These are phyloP conservation scores for Anolis apletophallus DNA, from an alignment of 2,797 vertebrate species.

Conservation along the genomic window DNA sequence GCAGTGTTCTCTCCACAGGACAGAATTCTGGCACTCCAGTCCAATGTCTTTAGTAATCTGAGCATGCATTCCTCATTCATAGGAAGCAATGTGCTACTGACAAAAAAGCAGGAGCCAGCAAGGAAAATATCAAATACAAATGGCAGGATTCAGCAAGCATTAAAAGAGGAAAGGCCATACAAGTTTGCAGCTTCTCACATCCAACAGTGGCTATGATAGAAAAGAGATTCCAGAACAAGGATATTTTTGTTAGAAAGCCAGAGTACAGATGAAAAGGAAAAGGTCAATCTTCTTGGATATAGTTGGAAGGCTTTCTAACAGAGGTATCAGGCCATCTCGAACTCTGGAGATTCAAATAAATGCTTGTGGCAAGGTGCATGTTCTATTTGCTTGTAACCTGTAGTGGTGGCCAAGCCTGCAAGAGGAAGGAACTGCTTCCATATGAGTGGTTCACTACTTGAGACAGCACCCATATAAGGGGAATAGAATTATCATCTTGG, in stretches of 20 bases:
- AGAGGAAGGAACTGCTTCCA: not conserved
- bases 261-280: not conserved
- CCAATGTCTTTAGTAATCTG: not conserved
- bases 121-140: not conserved
- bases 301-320: not conserved
- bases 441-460: not conserved
- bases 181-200: not conserved
- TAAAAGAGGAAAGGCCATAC: not conserved
- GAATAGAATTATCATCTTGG: not conserved
- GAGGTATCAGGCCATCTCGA: not conserved
- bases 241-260: not conserved
- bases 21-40: too few species aligned
- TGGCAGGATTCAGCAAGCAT: not conserved
- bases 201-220: not conserved
- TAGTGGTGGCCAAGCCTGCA: not conserved
- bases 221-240: not conserved
- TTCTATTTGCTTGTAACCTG: not conserved
- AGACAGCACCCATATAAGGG: not conserved
- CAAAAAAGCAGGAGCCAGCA: not conserved
- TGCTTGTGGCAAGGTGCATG: not conserved
- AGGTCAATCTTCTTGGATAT: too few species aligned
- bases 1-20: not conserved
- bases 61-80: not conserved
- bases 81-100: not conserved
- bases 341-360: fast-evolving